Base-by-base conservation (phyloP, 2,113 vertebrate species). In the Sander vitreus region DNA sequence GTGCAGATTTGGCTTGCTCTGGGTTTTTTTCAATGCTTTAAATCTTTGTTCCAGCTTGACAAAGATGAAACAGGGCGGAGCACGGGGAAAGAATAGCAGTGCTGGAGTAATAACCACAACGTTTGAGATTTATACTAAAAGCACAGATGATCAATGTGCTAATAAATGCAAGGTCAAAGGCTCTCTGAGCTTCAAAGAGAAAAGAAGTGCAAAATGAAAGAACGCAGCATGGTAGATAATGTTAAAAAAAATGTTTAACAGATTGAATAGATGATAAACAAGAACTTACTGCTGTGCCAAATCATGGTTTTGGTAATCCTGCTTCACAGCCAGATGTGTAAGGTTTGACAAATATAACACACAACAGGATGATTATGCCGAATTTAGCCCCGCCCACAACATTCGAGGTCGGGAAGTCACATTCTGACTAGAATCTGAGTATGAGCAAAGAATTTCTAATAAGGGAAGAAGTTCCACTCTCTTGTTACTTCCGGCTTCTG, bases 1-100 rank as follows among this genome's bases (percentile, higher is more conserved):
- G 78, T 16, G 57, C 65, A 72, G 72, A 75, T 85, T 84, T 73
- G 66, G 67, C 76, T 73, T n/a, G 25, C 23, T 74, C 63, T 62
- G 65, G 5, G 2, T 67, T 72, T 65, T 69, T 43, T 43, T 43
- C 7, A 43, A 62, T 39, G 63, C 50, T 74, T 43, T 78, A 90
- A 87, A 83, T 71, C 74, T 67, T 0, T 36, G 69, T 72, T 69
- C n/a, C 63, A 83, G 78, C 36, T 80, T 76, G 59, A 65, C 60
- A 59, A 72, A 85, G 69, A 67, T 83, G 73, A 85, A 81, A 59
- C 11, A 36, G 14, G 59, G 76, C 27, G 65, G 73, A 48, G 59
- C 13, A 69, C 39, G 45, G 21, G 54, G 36, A 67, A 47, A 51
- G 60, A 76, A 55, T 23, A 60, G 23, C 74, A 72, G n/a, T 9